Percentiles rank a stretch among this genome's conserved stretches.
Evolutionary conservation across 2,888 invertebrate species (phyloP).

Genomic region (Bunonema sp.): DNA sequence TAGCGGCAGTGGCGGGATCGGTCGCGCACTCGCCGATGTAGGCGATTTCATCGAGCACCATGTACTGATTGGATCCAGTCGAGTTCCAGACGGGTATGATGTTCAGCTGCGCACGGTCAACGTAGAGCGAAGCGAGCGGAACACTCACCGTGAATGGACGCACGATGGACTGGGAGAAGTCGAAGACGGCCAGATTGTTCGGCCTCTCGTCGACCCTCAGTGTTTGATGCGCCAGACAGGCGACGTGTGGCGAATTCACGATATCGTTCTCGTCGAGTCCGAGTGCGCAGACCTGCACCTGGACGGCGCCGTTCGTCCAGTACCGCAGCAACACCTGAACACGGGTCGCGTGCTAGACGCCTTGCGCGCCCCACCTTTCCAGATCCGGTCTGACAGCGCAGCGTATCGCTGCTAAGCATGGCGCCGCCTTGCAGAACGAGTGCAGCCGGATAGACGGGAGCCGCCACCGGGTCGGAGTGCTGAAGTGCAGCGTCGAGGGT

Average conservation of each 20-base stretch:
- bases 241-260: not conserved
- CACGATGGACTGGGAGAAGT: constrained; percentile 19
- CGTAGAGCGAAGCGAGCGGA: not conserved
- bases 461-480: constrained; percentile 8
- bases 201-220: constrained; percentile 6
- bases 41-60: constrained; percentile 39
- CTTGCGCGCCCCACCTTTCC: constrained; percentile 21
- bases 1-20: not conserved
- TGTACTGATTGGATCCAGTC: constrained; percentile 20
- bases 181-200: constrained; percentile 24
- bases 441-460: constrained; percentile 34
- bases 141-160: constrained; percentile 28
- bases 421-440: constrained; percentile 36
- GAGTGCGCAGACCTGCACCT: constrained; percentile 35
- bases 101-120: constrained; percentile 60
- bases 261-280: constrained; percentile 10
- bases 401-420: constrained; percentile 33
- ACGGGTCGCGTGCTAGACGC: not conserved
- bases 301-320: constrained; percentile 36
- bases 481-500: constrained; percentile 21
- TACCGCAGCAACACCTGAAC: constrained; percentile 35
- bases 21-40: constrained; percentile 32
- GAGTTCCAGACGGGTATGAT: constrained; percentile 62
- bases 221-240: not conserved
- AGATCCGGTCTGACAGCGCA: constrained; percentile 31